Conservation (phyloP, 1,140 invertebrate species). For the Drosophila tani region DNA sequence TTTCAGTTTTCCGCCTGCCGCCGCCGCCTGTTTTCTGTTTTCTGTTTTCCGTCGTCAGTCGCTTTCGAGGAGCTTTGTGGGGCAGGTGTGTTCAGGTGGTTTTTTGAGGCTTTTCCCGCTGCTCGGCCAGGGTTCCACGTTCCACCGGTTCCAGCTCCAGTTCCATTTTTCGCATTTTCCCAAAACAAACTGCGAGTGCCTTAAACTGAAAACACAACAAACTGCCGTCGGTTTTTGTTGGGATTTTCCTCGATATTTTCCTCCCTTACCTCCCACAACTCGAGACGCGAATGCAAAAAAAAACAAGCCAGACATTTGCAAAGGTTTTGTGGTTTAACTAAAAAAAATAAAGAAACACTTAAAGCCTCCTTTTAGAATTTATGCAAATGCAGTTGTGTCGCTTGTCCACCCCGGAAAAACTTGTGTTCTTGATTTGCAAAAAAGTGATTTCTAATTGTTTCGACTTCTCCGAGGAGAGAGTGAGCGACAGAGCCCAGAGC, state of each 20-base stretch:
- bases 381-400: constrained; percentile 78
- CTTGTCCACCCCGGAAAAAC: constrained; percentile 46
- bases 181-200: constrained; percentile 38
- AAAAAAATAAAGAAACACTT: constrained; percentile 16
- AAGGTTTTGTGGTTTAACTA: constrained; percentile 27
- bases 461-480: constrained; percentile 13
- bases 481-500: background rate
- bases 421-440: constrained; percentile 67
- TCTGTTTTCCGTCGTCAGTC: constrained; percentile 74
- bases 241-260: constrained; percentile 34
- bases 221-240: constrained; percentile 38
- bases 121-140: constrained; percentile 11
- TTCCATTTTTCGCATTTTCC: constrained; percentile 32
- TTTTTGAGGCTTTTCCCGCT: constrained; percentile 33
- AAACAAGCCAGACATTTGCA: constrained; percentile 34
- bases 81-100: constrained; percentile 80
- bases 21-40: constrained; percentile 36
- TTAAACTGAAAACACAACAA: constrained; percentile 32
- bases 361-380: background rate
- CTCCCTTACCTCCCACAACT: background rate
- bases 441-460: constrained; percentile 77
- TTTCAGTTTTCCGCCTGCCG: constrained; percentile 45
- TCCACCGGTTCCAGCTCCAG: constrained; percentile 27
- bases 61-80: constrained; percentile 84
- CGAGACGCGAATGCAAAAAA: constrained; percentile 44